Evolutionary conservation across 1,140 invertebrate species (phyloP).

Genomic region (Macrosteles quadrilineatus): DNA sequence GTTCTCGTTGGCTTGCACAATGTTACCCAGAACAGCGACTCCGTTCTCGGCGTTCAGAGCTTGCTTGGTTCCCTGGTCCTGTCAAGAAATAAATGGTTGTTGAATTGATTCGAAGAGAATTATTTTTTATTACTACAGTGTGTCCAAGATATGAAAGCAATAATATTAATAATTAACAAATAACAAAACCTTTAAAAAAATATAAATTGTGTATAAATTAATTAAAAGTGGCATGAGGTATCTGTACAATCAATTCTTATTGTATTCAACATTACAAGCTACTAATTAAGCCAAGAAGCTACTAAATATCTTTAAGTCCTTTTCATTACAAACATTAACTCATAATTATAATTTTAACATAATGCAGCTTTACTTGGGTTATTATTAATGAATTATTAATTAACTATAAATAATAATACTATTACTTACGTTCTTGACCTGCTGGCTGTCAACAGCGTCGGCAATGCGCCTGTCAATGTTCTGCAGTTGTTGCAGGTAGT

Average conservation of each 20-base stretch:
- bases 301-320: too few species aligned
- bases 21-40: conserved; percentile 53
- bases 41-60: conserved; percentile 48
- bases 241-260: too few species aligned
- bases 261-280: too few species aligned
- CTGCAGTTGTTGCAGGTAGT: conserved; percentile 9
- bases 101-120: background rate
- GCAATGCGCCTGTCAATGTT: conserved; percentile 13
- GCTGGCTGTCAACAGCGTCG: conserved; percentile 13
- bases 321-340: too few species aligned
- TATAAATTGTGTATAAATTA: too few species aligned
- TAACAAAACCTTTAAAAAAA: too few species aligned
- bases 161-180: background rate
- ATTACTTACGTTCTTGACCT: conserved; percentile 29
- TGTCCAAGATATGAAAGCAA: background rate
- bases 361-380: too few species aligned
- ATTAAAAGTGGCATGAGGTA: too few species aligned
- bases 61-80: conserved; percentile 43
- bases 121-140: background rate
- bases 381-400: too few species aligned
- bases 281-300: too few species aligned
- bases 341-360: too few species aligned
- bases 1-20: conserved; percentile 41
- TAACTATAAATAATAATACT: too few species aligned
- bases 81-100: background rate